Percentiles rank a stretch among this genome's conserved stretches.
Evolutionary conservation across 2,888 invertebrate species (phyloP).

Genomic region (Odontocolon sp.): DNA sequence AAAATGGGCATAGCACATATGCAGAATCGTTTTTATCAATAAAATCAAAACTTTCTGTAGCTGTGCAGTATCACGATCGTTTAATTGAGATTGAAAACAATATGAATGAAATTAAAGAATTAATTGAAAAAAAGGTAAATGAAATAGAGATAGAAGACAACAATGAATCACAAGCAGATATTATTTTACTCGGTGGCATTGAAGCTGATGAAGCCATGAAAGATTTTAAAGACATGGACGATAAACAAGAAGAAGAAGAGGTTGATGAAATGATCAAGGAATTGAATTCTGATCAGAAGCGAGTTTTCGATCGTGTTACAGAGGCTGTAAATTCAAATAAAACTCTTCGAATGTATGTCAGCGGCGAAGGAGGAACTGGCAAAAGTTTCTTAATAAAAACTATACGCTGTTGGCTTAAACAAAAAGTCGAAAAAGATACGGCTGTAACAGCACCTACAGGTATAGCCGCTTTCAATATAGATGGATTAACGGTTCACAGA

Average conservation of each 20-base stretch:
- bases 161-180: no score
- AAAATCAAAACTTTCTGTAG: constrained; percentile 57
- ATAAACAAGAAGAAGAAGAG: neutral
- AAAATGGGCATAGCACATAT: constrained; percentile 61
- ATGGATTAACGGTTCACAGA: no score
- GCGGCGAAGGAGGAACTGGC: constrained; percentile 22
- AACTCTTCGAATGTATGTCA: constrained; percentile 14
- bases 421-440: constrained; percentile 12
- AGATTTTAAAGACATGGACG: no score
- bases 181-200: no score
- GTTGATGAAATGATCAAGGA: neutral
- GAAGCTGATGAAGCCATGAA: no score
- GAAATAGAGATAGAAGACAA: no score
- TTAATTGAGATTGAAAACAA: constrained; percentile 33
- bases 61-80: constrained; percentile 50
- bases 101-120: no score
- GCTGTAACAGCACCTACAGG: no score
- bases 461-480: no score
- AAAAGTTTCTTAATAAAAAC: no score
- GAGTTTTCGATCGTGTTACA: neutral
- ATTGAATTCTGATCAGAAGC: constrained; percentile 8
- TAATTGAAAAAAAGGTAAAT: no score
- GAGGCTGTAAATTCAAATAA: neutral
- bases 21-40: constrained; percentile 60
- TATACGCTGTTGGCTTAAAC: constrained; percentile 21